Evolutionary conservation across 2,113 vertebrate species (phyloP), one percentile per base, ranked within the genome.

Genomic region (Clarias batrachus): DNA sequence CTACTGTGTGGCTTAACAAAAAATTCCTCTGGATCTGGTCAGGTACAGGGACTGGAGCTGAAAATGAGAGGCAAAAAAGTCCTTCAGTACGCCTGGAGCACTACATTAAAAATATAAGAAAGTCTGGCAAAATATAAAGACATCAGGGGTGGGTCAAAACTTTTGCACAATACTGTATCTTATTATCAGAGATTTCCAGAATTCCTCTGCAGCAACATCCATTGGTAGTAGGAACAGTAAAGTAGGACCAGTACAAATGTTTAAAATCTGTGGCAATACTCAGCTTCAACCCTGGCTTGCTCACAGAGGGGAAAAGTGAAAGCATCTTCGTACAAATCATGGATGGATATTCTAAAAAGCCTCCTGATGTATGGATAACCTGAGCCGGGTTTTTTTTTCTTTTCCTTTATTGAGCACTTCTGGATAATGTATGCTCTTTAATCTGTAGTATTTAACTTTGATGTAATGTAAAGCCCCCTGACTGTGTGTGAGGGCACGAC

Each of bases 401-500:
- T 62, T 25, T 57, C 30, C 16, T 13, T 66, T 21, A 27, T 73
- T 77, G 48, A 59, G 21, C 48, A 54, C n/a, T 62, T 60, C 48
- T 87, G 52, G 62, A 80, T 86, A 76, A 83, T 56, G 27, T 54
- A 83, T 76, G 25, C 54, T n/a, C 66, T 54, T 80, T 77, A 77
- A 85, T 70, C 19, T 33, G 4, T 12, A 60, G 63, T 37, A 84
- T 88, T 87, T 74, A 59, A 86, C 86, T 85, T 30, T 77, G 86
- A 66, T 57, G 23, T 56, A 11, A 66, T 62, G 37, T 85, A 71
- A 86, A 89, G 33, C 37, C 60, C 60, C 12, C 77, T 59, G 25
- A 17, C 52, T 81, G 41, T 57, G 41, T 54, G 13, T 3, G 5
- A 52, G 62, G 60, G 84, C 41, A 48, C 25, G 30, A 1, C 54